Percentiles rank a stretch among this genome's conserved stretches.
Evolutionary conservation across 1,140 invertebrate genomes (phyloP).

Genomic region (Heliconius eleuchia): DNA sequence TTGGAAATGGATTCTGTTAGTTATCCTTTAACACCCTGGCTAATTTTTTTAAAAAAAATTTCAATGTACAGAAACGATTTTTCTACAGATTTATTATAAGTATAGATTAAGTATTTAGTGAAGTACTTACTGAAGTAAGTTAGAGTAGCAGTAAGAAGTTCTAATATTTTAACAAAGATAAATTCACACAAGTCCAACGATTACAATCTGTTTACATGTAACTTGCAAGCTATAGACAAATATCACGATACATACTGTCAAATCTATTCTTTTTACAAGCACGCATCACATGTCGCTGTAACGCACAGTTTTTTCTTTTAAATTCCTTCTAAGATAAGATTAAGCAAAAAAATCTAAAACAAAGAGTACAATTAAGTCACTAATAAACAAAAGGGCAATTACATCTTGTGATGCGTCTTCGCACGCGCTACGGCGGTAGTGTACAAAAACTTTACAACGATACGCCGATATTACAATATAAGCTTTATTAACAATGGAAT

Average conservation of each 20-base stretch:
- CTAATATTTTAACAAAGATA: no score
- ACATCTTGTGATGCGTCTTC: conserved; percentile 63
- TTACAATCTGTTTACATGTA: not conserved
- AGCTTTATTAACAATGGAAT: conserved; percentile 36
- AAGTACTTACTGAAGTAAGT: no score
- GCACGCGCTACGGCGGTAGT: conserved; percentile 68
- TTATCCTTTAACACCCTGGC: no score
- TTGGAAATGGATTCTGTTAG: no score
- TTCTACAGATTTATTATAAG: no score
- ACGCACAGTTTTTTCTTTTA: conserved; percentile 21
- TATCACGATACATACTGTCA: not conserved
- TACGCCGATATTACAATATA: conserved; percentile 26
- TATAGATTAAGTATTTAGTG: no score
- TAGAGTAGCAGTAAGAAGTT: no score
- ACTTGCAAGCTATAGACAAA: not conserved
- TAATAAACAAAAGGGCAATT: conserved; percentile 73
- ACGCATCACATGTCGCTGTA: conserved; percentile 11
- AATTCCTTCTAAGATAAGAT: conserved; percentile 23
- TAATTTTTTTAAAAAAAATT: no score
- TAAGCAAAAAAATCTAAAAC: conserved; percentile 28
- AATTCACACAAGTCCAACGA: not conserved
- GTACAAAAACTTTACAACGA: conserved; percentile 56
- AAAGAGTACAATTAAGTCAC: conserved; percentile 42
- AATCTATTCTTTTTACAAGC: not conserved
- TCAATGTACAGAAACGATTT: no score